Evolutionary conservation across 2,113 vertebrate species (phyloP).

Genomic region (Raja brachyura): DNA sequence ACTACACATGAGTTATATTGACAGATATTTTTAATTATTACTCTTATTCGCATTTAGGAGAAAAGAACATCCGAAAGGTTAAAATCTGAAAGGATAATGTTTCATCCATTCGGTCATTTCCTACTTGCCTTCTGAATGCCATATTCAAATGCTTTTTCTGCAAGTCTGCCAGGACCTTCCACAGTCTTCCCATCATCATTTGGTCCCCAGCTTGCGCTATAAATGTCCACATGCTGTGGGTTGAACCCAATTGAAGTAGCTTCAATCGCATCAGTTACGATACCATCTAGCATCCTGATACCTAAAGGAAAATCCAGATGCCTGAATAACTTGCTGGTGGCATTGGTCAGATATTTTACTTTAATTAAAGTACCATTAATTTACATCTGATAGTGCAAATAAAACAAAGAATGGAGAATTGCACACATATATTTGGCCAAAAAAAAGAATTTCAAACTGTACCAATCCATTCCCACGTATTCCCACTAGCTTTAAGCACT

Average conservation of each 20-base stretch:
- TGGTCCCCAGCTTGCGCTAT: slow-evolving; percentile 96
- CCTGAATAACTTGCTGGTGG: not conserved
- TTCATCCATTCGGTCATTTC: not conserved
- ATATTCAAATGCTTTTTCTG: slow-evolving; percentile 93
- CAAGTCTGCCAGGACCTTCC: slow-evolving; percentile 86
- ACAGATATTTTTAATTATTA: not conserved
- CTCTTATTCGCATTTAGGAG: not conserved
- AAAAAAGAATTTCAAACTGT: not conserved
- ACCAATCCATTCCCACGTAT: not conserved
- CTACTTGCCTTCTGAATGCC: slow-evolving; percentile 79
- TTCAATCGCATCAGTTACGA: slow-evolving; percentile 94
- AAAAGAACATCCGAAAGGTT: not conserved
- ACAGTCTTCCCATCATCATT: slow-evolving; percentile 97
- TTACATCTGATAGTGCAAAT: not conserved
- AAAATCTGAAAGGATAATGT: not conserved
- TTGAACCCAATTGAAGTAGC: slow-evolving; percentile 96
- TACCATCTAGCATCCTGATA: slow-evolving; percentile 93
- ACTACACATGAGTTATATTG: not conserved
- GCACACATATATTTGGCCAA: not conserved
- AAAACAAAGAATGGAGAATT: not conserved
- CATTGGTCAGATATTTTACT: not conserved
- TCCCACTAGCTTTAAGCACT: not conserved
- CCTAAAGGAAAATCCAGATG: slow-evolving; percentile 54
- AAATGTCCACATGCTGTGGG: slow-evolving; percentile 91
- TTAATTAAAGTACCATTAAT: not conserved